These are phyloP conservation scores for Craniophora ligustri DNA, from an alignment of 2,888 invertebrate species.

Conservation along the genomic window DNA sequence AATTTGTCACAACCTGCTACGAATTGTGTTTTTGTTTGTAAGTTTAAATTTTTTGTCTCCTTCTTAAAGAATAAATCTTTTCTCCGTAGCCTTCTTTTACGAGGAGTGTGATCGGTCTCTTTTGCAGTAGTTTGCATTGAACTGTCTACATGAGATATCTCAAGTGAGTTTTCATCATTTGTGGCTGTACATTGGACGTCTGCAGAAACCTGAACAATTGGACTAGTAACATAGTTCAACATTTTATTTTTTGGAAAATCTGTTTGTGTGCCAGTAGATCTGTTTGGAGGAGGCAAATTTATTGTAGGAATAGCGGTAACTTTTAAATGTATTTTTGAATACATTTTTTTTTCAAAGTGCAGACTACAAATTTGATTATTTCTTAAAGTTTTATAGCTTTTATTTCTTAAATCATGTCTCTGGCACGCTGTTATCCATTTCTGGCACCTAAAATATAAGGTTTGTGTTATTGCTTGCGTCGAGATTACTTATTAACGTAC, in stretches of 20 bases:
- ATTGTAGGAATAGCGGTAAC: background rate
- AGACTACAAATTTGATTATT: background rate
- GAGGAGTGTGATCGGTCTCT: constrained; percentile 1
- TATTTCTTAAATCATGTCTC: background rate
- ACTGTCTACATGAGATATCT: background rate
- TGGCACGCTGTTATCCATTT: background rate
- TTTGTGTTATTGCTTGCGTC: too few species aligned
- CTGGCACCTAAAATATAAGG: background rate
- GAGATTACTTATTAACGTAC: too few species aligned
- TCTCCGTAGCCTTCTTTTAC: constrained; percentile 18
- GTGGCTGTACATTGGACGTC: background rate
- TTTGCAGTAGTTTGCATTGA: background rate
- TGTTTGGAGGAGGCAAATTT: background rate
- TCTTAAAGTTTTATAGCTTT: background rate
- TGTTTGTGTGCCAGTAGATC: background rate
- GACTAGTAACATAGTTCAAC: background rate
- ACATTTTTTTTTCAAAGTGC: background rate
- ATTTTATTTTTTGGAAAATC: background rate
- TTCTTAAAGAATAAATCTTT: constrained; percentile 7
- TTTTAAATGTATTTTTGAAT: background rate
- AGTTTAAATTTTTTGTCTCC: background rate
- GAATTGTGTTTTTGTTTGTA: constrained; percentile 31
- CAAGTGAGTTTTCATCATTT: background rate
- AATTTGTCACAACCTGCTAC: constrained; percentile 43
- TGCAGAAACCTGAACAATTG: too few species aligned